A percentile compares a stretch with the other conserved stretches of the same genome.
phyloP scores from a whole-genome alignment of 2,888 invertebrate species.

The Eilema depressum region DNA sequence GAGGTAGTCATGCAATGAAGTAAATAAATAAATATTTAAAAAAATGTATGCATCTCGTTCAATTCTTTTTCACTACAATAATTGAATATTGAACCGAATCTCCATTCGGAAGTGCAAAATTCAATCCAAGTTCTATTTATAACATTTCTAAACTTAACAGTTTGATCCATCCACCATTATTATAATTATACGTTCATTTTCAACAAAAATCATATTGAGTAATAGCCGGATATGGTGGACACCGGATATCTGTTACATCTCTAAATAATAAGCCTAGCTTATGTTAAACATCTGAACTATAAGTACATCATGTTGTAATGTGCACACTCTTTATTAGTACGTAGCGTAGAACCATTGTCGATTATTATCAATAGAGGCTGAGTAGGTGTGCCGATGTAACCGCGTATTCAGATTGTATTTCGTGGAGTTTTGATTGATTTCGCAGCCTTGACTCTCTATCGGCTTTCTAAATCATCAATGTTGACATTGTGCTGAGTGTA shows the following conservation, averaged over 20 bases:
- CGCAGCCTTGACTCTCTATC: constrained; percentile 55
- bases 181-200: neutral
- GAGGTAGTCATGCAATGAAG: too few relatives aligned
- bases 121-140: neutral
- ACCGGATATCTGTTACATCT: constrained; percentile 4
- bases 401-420: constrained; percentile 38
- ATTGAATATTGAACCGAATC: neutral
- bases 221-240: neutral
- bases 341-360: neutral
- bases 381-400: constrained; percentile 9
- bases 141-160: neutral
- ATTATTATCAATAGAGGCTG: constrained; percentile 1
- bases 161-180: neutral
- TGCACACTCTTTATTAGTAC: neutral
- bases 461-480: constrained; percentile 54
- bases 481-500: constrained; percentile 44
- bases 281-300: neutral
- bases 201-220: neutral
- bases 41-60: too few relatives aligned
- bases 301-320: neutral
- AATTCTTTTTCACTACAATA: too few relatives aligned
- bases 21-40: too few relatives aligned
- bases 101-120: neutral
- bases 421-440: constrained; percentile 47
- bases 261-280: neutral